Evolutionary conservation across 2,888 invertebrate species (phyloP).

Genomic region (Macrophya annulata): DNA sequence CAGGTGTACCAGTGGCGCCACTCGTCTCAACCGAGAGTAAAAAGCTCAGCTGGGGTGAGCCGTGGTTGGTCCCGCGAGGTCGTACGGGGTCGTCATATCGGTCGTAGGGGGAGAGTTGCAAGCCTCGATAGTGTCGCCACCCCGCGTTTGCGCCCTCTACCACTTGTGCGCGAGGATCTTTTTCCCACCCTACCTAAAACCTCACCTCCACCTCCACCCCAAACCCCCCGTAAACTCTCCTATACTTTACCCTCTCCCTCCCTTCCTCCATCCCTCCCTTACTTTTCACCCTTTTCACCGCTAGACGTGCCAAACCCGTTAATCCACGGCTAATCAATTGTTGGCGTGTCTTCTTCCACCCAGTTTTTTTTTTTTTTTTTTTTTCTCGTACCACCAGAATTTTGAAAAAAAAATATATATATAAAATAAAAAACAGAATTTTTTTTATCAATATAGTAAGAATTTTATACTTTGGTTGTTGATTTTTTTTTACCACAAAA

Average conservation of each 20-base stretch:
- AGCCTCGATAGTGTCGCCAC: conserved; percentile 64
- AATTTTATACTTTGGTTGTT: background rate
- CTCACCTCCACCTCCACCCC: conserved; percentile 49
- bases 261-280: background rate
- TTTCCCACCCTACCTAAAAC: conserved; percentile 17
- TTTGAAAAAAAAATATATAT: background rate
- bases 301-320: conserved; percentile 68
- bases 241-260: background rate
- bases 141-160: conserved; percentile 67
- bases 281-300: conserved; percentile 45
- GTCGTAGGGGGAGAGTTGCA: conserved; percentile 26
- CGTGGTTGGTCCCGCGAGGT: conserved; percentile 48
- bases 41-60: conserved; percentile 45
- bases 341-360: conserved; percentile 9
- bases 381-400: background rate
- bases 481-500: background rate
- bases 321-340: conserved; percentile 70
- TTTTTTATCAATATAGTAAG: background rate
- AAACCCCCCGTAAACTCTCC: background rate
- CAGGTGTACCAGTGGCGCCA: conserved; percentile 41
- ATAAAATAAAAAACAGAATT: too few relatives aligned
- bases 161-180: conserved; percentile 34
- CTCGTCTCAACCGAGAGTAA: conserved; percentile 12
- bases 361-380: conserved; percentile 34
- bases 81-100: conserved; percentile 42